Base-by-base conservation (phyloP, 2,113 vertebrate species). In the Lasiurus cinereus region DNA sequence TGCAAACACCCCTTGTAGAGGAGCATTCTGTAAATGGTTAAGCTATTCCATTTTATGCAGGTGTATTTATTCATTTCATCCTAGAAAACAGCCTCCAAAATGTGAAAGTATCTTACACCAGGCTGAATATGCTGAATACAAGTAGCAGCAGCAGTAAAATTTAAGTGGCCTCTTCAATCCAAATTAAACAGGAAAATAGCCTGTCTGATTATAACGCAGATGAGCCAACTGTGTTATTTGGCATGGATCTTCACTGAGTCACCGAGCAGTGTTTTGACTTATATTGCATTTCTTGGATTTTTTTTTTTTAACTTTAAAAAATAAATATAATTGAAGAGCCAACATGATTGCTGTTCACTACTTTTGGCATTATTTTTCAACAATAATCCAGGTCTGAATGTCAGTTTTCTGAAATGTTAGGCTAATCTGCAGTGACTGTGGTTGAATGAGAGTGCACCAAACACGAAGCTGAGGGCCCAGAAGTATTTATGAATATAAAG, bases 311-410 rank as follows among this genome's bases (percentile, higher is more conserved):
- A 43, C 5, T 66, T 93, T 46, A 69, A 59, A 90, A 89, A 79
- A 79, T 79, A 83, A 80, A 84, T 76, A 73, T 29, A 50, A 36
- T 74, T 85, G 33, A 91, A 88, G 90, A 91, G 27, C 62, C 27
- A 70, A 31, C 39, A 36, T 64, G n/a, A 67, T 16, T 50, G 10
- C 36, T 93, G 50, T 69, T 90, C 19, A 52, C 79, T 76, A 2
- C 14, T 83, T 67, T 66, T 66, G 31, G 8, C 33, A 56, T 16
- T 80, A 24, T 77, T 88, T 69, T 87, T 77, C 67, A 76, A 39
- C 73, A 72, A 7, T 70, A 74, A 91, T n/a, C 64, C 62, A 62
- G 70, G 43, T 92, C 70, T 46, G 11, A 80, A 24, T 85, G 18
- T 43, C n/a, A 31, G 9, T n/a, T 88, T 76, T 90, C 52, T 90